Base-by-base conservation (phyloP, 2,888 invertebrate genomes). In the Melanostoma scalare region DNA sequence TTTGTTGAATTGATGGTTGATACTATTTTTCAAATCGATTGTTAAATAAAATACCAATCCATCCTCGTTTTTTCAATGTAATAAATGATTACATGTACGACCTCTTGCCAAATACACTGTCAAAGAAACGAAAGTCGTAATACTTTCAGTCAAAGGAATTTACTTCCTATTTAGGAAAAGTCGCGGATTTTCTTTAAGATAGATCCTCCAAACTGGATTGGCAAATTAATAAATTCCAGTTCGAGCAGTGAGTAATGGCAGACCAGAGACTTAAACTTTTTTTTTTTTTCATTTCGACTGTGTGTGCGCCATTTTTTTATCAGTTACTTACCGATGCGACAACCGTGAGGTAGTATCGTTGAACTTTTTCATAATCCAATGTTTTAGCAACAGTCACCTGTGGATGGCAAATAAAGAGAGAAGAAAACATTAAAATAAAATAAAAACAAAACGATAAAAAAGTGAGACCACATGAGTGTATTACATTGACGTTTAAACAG, bases 351-450 rank as follows among this genome's bases (percentile, higher is more conserved):
- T 96, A 95, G 92, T 96, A 97, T 89, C 95, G 93, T 92, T 96
- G 96, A 67, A 95, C 96, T 90, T 94, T 95, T 92, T 98, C 97
- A 91, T 95, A 98, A 92, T 97, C 97, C 90, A 97, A 92, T 60
- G 95, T 96, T 88, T 95, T 94, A 89, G 96, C 96, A 74, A 97
- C 95, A 30, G 96, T 96, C 86, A 98, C 95, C 91, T 91, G 86
- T 6, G 9, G 44, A 63, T 9, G 42, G 33, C 4, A 58, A 60
- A 53, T 53, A n/a, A 38, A 36, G 30, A 36, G 1, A 48, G 48
- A 31, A 52, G 1, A 10, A 36, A 50, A 30, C n/a, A 20, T 20
- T 20, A 72, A 63, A 46, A 60, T 42, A 60, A 60, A 38, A 40
- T 10, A 30, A 68, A 53, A 42, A 20, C 44, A 33, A 72, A 2